Percentiles rank a stretch among this genome's conserved stretches.
Conservation (phyloP, 2,888 invertebrate species). For the Drosophila atroscutellata region DNA sequence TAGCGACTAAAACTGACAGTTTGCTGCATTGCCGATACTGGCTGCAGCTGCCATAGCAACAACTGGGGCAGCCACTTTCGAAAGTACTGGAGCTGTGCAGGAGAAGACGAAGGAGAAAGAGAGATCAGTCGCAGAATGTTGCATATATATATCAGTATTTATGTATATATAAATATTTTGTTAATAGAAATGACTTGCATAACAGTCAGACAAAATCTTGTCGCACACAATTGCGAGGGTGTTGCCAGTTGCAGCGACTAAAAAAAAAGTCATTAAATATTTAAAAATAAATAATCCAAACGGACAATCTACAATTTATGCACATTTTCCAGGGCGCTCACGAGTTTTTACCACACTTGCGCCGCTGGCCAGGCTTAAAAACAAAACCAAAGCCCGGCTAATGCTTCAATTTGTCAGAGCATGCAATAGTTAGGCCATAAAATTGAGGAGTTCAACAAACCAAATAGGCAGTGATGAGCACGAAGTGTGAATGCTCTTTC, state of each 20-base stretch:
- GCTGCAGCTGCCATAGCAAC: slow-evolving; percentile 43
- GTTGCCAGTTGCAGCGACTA: slow-evolving; percentile 52
- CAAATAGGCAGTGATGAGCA: background rate
- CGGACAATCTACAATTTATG: slow-evolving; percentile 64
- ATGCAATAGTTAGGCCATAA: slow-evolving; percentile 24
- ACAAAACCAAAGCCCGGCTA: slow-evolving; percentile 6
- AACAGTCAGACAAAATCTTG: slow-evolving; percentile 31
- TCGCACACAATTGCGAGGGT: slow-evolving; percentile 67
- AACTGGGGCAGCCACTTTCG: slow-evolving; percentile 66
- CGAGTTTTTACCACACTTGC: slow-evolving; percentile 63
- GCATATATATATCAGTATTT: slow-evolving; percentile 21
- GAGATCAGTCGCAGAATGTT: slow-evolving; percentile 36
- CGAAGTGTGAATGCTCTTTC: slow-evolving; percentile 11
- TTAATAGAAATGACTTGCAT: slow-evolving; percentile 58
- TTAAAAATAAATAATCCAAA: slow-evolving; percentile 72
- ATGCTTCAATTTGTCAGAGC: slow-evolving; percentile 49
- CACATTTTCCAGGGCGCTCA: slow-evolving; percentile 55
- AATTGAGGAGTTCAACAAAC: slow-evolving; percentile 28
- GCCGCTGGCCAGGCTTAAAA: slow-evolving; percentile 34
- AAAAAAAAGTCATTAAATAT: slow-evolving; percentile 73
- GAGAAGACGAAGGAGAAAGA: slow-evolving; percentile 5
- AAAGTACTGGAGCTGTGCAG: slow-evolving; percentile 50
- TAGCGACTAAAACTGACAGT: slow-evolving; percentile 56
- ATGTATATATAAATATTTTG: slow-evolving; percentile 18
- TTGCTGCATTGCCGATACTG: slow-evolving; percentile 23